Evolutionary conservation across 2,888 invertebrate species (phyloP).

Genomic region (Amphimallon solstitiale): DNA sequence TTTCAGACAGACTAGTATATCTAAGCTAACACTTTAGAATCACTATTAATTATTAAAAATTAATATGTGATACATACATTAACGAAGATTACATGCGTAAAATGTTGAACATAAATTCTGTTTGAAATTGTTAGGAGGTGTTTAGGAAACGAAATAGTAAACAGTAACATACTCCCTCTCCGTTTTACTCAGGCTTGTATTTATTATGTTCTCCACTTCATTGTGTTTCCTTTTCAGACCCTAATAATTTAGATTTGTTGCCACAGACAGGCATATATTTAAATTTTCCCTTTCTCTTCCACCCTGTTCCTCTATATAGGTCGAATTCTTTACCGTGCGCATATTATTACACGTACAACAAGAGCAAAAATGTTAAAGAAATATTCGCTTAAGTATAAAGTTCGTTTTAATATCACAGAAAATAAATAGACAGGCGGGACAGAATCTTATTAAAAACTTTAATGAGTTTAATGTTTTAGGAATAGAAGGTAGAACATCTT

Average conservation of each 20-base stretch:
- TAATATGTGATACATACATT: background rate
- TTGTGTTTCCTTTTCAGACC: constrained; percentile 20
- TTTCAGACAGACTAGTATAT: no score
- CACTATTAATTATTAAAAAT: background rate
- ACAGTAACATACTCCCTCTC: constrained; percentile 4
- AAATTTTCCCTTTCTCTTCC: constrained; percentile 6
- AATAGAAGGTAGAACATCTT: no score
- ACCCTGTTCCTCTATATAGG: background rate
- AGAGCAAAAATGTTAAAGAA: background rate
- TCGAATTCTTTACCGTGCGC: background rate
- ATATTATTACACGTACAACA: background rate
- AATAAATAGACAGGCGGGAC: no score
- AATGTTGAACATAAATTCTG: constrained; percentile 8
- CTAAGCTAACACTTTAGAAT: no score
- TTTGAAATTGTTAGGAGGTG: constrained; percentile 6
- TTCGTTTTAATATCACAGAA: no score
- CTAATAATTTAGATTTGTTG: constrained; percentile 29
- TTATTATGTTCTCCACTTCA: constrained; percentile 13
- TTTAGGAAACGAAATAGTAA: constrained; percentile 9
- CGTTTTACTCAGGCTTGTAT: constrained; percentile 1
- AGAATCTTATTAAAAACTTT: no score
- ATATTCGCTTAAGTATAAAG: background rate
- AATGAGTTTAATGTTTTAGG: no score
- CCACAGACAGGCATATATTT: constrained; percentile 11
- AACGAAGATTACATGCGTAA: constrained; percentile 8